Evolutionary conservation across 2,888 invertebrate species (phyloP), one percentile per base, ranked within the genome.

Genomic region (Neoascia interrupta): DNA sequence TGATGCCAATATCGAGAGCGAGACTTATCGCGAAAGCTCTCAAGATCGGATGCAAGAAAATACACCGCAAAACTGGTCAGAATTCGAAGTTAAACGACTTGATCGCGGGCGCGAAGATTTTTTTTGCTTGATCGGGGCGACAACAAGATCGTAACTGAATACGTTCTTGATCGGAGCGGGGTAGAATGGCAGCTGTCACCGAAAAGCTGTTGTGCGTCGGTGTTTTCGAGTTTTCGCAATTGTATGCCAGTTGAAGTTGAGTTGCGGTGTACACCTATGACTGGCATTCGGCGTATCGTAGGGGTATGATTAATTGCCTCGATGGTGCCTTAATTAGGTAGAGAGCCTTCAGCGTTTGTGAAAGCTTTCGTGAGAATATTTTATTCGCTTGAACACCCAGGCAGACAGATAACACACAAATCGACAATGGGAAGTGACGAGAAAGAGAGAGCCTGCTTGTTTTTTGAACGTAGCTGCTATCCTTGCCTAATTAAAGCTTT

Each of bases 121-220:
- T 13, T 41, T 47, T 34, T 53, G 51, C 41, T 51, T 41, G n/a
- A 51, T 58, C 70, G 53, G 45, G 45, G 16, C 58, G 45, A 70
- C 63, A 64, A 76, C 63, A 76, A 76, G 72, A 72, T 76, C 58
- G 70, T 60, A 64, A 72, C 70, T 76, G 47, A 76, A 72, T 60
- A 53, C 49, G 47, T 70, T 70, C 58, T 60, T 60, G 45, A 66
- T 70, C 45, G 60, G n/a, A n/a, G 41, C 5, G 45, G 45, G 63
- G 58, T 53, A 53, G 63, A 45, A 64, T 58, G 31, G 56, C 26
- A 39, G 51, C 63, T 70, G 56, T 76, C 75, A 76, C 58, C 63
- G 15, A 5, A 76, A 76, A 76, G 72, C 76, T 76, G 36, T 45
- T 53, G 54, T 56, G 5, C 49, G 19, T 58, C 49, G 36, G 64